Evolutionary conservation across 2,888 invertebrate species (phyloP).

Genomic region (Macaria notata): DNA sequence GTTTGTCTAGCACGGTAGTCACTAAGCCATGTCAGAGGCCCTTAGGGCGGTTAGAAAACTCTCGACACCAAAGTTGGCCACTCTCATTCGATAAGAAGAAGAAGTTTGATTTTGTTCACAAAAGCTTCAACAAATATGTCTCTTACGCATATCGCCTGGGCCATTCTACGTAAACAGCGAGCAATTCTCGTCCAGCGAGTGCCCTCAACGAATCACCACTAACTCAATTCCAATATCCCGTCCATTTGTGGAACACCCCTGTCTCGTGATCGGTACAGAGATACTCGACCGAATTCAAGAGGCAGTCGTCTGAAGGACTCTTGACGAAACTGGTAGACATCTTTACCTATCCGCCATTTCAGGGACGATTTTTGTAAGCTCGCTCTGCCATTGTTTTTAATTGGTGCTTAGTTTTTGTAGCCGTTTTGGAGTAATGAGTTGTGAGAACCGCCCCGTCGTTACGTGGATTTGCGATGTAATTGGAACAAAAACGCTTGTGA

Average conservation of each 20-base stretch:
- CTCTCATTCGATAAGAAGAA: too few species aligned
- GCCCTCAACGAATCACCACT: conserved; percentile 46
- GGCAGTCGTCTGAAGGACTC: conserved; percentile 46
- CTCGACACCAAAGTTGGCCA: too few species aligned
- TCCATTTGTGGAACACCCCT: conserved; percentile 55
- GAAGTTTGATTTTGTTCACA: too few species aligned
- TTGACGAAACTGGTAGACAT: conserved; percentile 42
- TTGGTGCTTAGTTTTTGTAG: conserved; percentile 61
- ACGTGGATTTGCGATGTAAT: conserved; percentile 23
- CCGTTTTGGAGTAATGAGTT: conserved; percentile 52
- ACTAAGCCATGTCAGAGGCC: too few species aligned
- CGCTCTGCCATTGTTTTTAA: conserved; percentile 59
- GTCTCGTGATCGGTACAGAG: conserved; percentile 24
- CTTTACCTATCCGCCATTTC: conserved; percentile 43
- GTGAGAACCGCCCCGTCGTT: conserved; percentile 29
- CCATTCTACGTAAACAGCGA: too few species aligned
- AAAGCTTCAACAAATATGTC: too few species aligned
- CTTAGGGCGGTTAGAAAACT: too few species aligned
- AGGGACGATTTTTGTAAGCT: conserved; percentile 46
- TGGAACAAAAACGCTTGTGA: conserved; percentile 18
- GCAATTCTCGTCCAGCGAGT: not conserved
- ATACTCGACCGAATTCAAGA: conserved; percentile 60
- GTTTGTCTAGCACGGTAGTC: too few species aligned
- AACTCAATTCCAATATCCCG: conserved; percentile 65
- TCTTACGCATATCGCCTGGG: too few species aligned